These are phyloP conservation scores for Plebejus argus DNA, from an alignment of 2,888 invertebrate species.

Conservation along the genomic window DNA sequence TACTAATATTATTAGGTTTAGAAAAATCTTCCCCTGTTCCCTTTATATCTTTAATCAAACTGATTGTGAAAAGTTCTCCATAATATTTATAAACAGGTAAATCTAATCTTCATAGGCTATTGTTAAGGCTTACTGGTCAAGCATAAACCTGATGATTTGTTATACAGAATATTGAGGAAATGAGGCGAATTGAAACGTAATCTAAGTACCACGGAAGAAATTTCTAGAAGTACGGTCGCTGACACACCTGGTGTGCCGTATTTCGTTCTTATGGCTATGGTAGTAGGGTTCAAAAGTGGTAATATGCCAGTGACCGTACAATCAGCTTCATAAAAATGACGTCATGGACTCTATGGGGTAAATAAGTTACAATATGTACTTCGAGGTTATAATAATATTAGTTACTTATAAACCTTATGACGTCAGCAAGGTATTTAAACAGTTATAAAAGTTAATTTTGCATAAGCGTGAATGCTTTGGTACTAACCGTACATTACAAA, in stretches of 20 bases:
- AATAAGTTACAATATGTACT: neutral
- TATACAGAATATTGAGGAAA: constrained; percentile 49
- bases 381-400: neutral
- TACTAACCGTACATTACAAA: no score
- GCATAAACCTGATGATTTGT: constrained; percentile 48
- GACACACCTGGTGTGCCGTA: neutral
- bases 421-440: no score
- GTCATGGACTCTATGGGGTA: neutral
- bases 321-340: neutral
- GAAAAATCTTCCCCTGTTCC: no score
- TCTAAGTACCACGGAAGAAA: constrained; percentile 75
- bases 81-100: neutral
- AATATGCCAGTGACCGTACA: neutral
- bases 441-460: no score
- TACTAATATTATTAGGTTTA: no score
- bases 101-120: neutral
- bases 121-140: constrained; percentile 55
- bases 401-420: neutral
- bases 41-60: neutral
- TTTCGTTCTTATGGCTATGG: neutral
- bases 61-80: neutral
- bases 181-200: constrained; percentile 63
- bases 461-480: neutral
- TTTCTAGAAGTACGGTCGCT: constrained; percentile 50
- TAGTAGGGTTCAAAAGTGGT: neutral